These are phyloP conservation scores for Muscidifurax raptorellus DNA, from an alignment of 1,140 invertebrate genomes.

Conservation along the genomic window DNA sequence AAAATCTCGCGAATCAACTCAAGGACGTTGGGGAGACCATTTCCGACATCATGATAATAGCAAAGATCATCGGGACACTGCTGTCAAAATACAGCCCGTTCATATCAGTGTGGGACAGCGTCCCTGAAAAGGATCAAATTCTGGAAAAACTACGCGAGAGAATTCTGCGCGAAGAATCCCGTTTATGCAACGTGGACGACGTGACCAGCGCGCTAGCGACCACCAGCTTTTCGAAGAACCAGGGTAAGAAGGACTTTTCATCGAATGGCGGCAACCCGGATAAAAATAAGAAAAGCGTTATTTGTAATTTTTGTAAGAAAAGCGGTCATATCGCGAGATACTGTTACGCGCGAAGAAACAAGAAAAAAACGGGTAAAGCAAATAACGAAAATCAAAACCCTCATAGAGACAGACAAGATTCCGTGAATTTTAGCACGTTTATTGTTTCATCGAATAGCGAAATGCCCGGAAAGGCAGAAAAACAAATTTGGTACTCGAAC, in stretches of 20 bases:
- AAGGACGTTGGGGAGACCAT: slow-evolving; percentile 43
- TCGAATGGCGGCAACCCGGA: neutral
- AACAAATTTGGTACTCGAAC: neutral
- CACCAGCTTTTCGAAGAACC: slow-evolving; percentile 7
- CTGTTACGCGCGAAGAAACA: neutral
- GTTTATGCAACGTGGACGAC: neutral
- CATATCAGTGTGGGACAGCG: slow-evolving; percentile 48
- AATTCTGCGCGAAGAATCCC: slow-evolving; percentile 22
- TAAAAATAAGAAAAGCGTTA: neutral
- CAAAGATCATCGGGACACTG: slow-evolving; percentile 41
- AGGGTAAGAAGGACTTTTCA: neutral
- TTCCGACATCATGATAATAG: slow-evolving; percentile 46
- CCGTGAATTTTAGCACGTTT: slow-evolving; percentile 9
- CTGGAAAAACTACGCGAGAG: slow-evolving; percentile 36
- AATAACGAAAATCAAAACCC: neutral
- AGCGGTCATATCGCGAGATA: slow-evolving; percentile 8
- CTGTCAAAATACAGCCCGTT: slow-evolving; percentile 42
- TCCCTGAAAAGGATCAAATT: slow-evolving; percentile 17
- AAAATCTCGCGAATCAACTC: slow-evolving; percentile 47
- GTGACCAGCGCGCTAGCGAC: slow-evolving; percentile 11
- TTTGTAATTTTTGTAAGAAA: slow-evolving; percentile 31
- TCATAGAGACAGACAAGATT: neutral
- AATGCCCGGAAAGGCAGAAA: neutral
- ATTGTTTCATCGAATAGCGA: neutral
- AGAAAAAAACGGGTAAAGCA: neutral